Evolutionary conservation across 2,113 vertebrate genomes (phyloP).

Genomic region (Theropithecus gelada): DNA sequence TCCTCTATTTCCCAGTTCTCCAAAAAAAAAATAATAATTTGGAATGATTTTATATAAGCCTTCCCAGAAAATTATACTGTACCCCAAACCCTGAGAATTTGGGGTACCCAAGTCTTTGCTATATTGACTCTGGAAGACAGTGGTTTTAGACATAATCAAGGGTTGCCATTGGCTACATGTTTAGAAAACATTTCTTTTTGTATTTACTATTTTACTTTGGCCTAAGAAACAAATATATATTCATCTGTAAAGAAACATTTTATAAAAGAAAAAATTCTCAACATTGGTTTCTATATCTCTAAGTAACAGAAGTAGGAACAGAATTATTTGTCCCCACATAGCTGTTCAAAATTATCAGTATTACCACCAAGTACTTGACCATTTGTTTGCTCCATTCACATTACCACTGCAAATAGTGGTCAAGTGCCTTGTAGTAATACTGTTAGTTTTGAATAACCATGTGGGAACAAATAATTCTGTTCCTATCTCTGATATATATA

Average conservation of each 20-base stretch:
- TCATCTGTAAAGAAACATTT: not conserved
- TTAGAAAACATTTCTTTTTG: conserved; percentile 34
- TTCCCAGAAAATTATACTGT: not conserved
- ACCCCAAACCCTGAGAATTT: not conserved
- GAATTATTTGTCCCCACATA: not conserved
- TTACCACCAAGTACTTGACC: not conserved
- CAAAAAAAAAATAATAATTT: not conserved
- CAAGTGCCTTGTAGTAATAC: too few relatives aligned
- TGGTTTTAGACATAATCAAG: not conserved
- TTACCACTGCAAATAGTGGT: too few relatives aligned
- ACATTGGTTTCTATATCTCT: not conserved
- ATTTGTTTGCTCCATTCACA: not conserved
- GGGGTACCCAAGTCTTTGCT: not conserved
- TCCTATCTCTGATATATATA: too few relatives aligned
- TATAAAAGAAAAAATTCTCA: not conserved
- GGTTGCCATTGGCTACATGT: not conserved
- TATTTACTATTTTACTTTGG: not conserved
- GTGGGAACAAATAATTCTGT: too few relatives aligned
- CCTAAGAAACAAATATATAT: conserved; percentile 6
- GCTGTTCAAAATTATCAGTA: not conserved
- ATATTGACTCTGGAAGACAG: not conserved
- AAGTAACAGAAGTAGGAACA: not conserved
- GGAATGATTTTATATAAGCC: not conserved
- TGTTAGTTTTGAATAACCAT: too few relatives aligned
- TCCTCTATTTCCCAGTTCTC: not conserved